Conservation (phyloP, 2,888 invertebrate species). For the Tethea ocularis region DNA sequence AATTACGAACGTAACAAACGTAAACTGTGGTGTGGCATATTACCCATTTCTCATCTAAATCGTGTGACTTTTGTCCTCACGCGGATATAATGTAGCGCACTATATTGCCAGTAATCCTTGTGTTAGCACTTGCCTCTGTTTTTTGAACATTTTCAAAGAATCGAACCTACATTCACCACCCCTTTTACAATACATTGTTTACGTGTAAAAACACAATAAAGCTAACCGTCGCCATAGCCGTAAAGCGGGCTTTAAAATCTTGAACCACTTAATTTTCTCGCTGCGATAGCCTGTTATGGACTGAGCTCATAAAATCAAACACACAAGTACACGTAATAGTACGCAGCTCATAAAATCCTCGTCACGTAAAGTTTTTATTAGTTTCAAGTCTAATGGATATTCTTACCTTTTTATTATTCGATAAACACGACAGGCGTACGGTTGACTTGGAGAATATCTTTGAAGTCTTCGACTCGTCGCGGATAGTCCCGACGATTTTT, state of each 20-base stretch:
- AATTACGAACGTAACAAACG: slow-evolving; percentile 43
- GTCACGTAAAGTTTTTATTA: slow-evolving; percentile 51
- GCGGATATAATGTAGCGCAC: slow-evolving; percentile 63
- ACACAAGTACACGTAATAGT: slow-evolving; percentile 32
- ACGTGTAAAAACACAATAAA: slow-evolving; percentile 59
- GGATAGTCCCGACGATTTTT: slow-evolving; percentile 38
- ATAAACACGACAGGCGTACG: slow-evolving; percentile 42
- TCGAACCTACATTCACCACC: slow-evolving; percentile 19
- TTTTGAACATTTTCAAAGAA: slow-evolving; percentile 24
- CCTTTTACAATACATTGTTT: slow-evolving; percentile 41
- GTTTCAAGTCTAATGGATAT: slow-evolving; percentile 46
- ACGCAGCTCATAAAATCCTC: slow-evolving; percentile 26
- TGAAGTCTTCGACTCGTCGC: slow-evolving; percentile 42
- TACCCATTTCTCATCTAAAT: slow-evolving; percentile 69
- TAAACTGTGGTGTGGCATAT: slow-evolving; percentile 55
- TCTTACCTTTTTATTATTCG: slow-evolving; percentile 45
- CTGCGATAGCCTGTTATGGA: slow-evolving; percentile 45
- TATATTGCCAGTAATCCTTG: slow-evolving; percentile 66
- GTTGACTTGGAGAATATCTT: slow-evolving; percentile 54
- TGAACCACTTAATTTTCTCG: slow-evolving; percentile 56
- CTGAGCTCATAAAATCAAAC: slow-evolving; percentile 49
- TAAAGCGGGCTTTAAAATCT: slow-evolving; percentile 51
- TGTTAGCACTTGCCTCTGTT: slow-evolving; percentile 43
- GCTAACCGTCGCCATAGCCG: slow-evolving; percentile 35
- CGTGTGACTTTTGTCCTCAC: slow-evolving; percentile 62